Conservation (phyloP, 2,797 vertebrate species). For the Aplochiton taeniatus region DNA sequence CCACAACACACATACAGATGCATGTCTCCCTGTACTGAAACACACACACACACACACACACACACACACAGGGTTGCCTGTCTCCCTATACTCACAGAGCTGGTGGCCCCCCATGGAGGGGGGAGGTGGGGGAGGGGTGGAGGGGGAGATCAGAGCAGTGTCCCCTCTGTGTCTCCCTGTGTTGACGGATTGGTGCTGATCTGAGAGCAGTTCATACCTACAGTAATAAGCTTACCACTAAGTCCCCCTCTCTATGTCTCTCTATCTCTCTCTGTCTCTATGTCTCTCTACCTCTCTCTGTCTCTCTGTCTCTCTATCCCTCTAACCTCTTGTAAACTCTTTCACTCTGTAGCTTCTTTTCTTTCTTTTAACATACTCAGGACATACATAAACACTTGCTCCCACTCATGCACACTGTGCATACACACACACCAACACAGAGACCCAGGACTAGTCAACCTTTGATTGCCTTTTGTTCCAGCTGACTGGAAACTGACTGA, state of each 20-base stretch:
- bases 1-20: neutral
- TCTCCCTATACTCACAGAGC: conserved; percentile 40
- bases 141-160: neutral
- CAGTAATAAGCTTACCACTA: too few relatives aligned
- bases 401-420: neutral
- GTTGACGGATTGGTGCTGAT: too few relatives aligned
- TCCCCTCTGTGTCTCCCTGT: conserved; percentile 1
- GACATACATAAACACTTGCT: neutral
- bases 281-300: neutral
- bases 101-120: conserved; percentile 25
- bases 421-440: neutral
- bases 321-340: too few relatives aligned
- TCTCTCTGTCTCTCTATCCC: neutral
- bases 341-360: neutral
- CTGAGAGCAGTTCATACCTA: too few relatives aligned
- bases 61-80: conserved; percentile 7
- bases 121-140: conserved; percentile 1
- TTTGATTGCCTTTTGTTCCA: too few relatives aligned
- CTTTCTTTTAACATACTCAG: too few relatives aligned
- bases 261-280: neutral
- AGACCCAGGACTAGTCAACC: neutral
- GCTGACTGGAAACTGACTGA: neutral
- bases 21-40: neutral
- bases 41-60: conserved; percentile 12
- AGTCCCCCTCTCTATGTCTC: neutral